A percentile compares a stretch with the other conserved stretches of the same genome.
These are phyloP conservation scores for Neostethus bicornis DNA, from an alignment of 2,797 vertebrate genomes.

Conservation along the genomic window DNA sequence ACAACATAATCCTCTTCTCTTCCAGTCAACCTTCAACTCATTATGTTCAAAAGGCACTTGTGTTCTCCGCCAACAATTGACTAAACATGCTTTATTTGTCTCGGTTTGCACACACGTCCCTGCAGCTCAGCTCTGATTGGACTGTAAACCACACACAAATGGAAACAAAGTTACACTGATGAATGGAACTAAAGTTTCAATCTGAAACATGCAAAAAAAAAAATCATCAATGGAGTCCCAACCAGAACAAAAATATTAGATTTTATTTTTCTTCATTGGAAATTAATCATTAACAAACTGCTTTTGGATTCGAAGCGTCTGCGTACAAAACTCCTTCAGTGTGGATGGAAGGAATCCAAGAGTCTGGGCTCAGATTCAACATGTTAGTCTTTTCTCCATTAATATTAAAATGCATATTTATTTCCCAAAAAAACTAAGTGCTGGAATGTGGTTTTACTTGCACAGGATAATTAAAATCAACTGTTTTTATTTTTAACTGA, in stretches of 20 bases:
- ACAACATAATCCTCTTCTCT: conserved; percentile 30
- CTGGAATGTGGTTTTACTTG: conserved; percentile 18
- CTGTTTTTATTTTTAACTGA: neutral
- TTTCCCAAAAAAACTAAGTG: conserved; percentile 15
- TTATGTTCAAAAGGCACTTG: conserved; percentile 20
- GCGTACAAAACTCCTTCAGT: conserved; percentile 21
- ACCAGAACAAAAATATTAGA: conserved; percentile 8
- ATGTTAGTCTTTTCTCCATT: conserved; percentile 16
- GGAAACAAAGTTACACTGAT: conserved; percentile 29
- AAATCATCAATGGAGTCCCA: conserved; percentile 18
- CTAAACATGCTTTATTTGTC: conserved; percentile 23
- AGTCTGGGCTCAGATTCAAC: conserved; percentile 35
- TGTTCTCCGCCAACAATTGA: conserved; percentile 15
- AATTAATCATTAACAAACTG: conserved; percentile 20
- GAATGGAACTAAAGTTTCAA: conserved; percentile 11
- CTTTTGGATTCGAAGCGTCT: conserved; percentile 38
- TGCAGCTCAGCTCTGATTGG: conserved; percentile 42
- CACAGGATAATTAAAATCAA: conserved; percentile 11
- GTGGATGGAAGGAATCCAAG: conserved; percentile 33
- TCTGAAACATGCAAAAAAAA: conserved; percentile 20
- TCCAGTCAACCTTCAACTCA: conserved; percentile 8
- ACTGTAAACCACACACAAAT: conserved; percentile 42
- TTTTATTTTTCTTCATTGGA: conserved; percentile 17
- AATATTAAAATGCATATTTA: conserved; percentile 33
- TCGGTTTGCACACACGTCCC: conserved; percentile 32